Evolutionary conservation across 2,797 vertebrate species (phyloP), one percentile per base, ranked within the genome.

Genomic region (Leptodactylus fallax): DNA sequence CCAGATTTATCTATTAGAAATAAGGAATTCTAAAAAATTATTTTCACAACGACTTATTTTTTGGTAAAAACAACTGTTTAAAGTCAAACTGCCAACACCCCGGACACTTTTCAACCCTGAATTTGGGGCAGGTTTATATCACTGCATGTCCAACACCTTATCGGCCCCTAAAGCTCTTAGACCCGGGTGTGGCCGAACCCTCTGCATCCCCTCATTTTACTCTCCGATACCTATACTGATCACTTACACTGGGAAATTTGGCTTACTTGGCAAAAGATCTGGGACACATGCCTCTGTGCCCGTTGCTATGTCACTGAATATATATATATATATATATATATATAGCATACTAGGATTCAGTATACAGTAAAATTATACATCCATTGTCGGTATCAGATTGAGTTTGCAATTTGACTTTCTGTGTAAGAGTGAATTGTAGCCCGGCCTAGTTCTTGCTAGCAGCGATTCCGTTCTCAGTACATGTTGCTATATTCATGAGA

Each of bases 401-500:
- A 36, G 67, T 45, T 8, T 21, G 17, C 36, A 47, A 25, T 16
- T 23, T 16, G 60, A 65, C 19, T 10, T 17, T 4, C 36, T 36
- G 36, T 36, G 19, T 21, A 53, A 14, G 7, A 81, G n/a, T 25
- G 13, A 17, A 4, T 60, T 84, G 47, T 11, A 9, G 14, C n/a
- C 72, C 58, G 63, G 7, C n/a, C 56, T 53, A 53, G 45, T 21
- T 25, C 55, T 45, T 76, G 21, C 27, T n/a, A 58, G 6, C 14
- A 77, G 56, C 13, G 25, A 65, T 85, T 63, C 45, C 76, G 19
- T 63, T 51, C 72, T 77, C 49, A 7, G 23, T 85, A 45, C 72
- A 84, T 25, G 51, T 74, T n/a, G 23, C 47, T 69, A 45, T 86
- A 67, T 61, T 61, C 71, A 53, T 16, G 45, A 77, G 58, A 78